phyloP scores from a whole-genome alignment of 2,797 vertebrate genomes.

The Oreonectes daqikongensis region DNA sequence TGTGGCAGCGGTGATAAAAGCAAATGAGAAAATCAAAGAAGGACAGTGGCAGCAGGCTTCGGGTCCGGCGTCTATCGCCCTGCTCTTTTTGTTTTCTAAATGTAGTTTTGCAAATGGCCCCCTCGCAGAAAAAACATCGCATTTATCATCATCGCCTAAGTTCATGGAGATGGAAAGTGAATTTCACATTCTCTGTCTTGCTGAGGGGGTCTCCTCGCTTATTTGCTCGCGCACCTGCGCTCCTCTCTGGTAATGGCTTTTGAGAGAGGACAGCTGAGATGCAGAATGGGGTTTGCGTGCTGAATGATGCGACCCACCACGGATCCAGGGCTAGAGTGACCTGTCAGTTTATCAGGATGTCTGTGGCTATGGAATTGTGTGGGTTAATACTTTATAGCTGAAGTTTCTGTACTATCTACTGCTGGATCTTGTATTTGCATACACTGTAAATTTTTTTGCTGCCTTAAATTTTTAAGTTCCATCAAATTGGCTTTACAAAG shows the following conservation, averaged over 20 bases:
- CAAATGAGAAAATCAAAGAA: slow-evolving; percentile 45
- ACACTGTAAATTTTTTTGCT: background rate
- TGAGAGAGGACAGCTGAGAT: slow-evolving; percentile 9
- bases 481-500: no score
- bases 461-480: no score
- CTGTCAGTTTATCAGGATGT: background rate
- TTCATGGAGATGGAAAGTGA: slow-evolving; percentile 40
- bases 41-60: background rate
- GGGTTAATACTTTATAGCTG: background rate
- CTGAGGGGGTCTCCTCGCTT: slow-evolving; percentile 9
- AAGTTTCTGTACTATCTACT: background rate
- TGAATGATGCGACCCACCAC: background rate
- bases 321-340: background rate
- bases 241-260: slow-evolving; percentile 43
- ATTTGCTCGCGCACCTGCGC: slow-evolving; percentile 25
- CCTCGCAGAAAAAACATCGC: slow-evolving; percentile 7
- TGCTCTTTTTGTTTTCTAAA: slow-evolving; percentile 34
- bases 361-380: background rate
- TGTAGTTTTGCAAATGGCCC: slow-evolving; percentile 16
- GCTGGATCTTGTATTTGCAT: background rate
- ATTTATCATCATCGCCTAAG: slow-evolving; percentile 36
- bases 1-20: slow-evolving; percentile 21
- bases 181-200: slow-evolving; percentile 9
- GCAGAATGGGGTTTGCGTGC: background rate
- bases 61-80: background rate